phyloP scores from a whole-genome alignment of 2,888 invertebrate species.

The Dicyrtoma fusca region DNA sequence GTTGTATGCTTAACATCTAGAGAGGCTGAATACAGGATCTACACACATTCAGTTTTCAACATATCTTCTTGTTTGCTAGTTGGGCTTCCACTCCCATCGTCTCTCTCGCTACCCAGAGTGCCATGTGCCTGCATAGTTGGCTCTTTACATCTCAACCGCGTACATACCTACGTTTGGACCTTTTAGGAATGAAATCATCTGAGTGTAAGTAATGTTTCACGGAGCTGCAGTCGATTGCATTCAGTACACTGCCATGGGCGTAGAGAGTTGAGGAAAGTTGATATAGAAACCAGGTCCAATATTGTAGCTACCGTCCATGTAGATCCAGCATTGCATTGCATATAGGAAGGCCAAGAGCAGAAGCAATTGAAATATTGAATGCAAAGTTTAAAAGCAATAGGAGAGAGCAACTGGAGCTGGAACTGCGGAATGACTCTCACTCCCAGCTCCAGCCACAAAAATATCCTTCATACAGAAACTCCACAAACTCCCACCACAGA shows the following conservation, averaged over 20 bases:
- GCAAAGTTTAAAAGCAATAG: too few relatives aligned
- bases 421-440: too few relatives aligned
- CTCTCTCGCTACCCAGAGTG: constrained; percentile 13
- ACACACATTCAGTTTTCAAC: background rate
- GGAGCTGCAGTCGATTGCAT: constrained; percentile 45
- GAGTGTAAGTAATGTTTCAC: constrained; percentile 67
- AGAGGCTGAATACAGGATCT: too few relatives aligned
- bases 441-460: too few relatives aligned
- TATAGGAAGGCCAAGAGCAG: background rate
- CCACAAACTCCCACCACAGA: too few relatives aligned
- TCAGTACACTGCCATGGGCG: constrained; percentile 34
- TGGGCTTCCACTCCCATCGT: too few relatives aligned
- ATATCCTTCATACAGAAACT: too few relatives aligned
- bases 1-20: background rate
- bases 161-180: constrained; percentile 21
- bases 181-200: constrained; percentile 71
- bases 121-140: too few relatives aligned
- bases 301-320: constrained; percentile 24
- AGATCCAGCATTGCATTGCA: background rate
- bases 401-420: too few relatives aligned
- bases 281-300: constrained; percentile 12
- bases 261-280: constrained; percentile 6
- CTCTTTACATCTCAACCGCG: background rate
- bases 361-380: too few relatives aligned
- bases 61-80: background rate